phyloP scores from a whole-genome alignment of 2,797 vertebrate genomes.

The Lagorchestes hirsutus region DNA sequence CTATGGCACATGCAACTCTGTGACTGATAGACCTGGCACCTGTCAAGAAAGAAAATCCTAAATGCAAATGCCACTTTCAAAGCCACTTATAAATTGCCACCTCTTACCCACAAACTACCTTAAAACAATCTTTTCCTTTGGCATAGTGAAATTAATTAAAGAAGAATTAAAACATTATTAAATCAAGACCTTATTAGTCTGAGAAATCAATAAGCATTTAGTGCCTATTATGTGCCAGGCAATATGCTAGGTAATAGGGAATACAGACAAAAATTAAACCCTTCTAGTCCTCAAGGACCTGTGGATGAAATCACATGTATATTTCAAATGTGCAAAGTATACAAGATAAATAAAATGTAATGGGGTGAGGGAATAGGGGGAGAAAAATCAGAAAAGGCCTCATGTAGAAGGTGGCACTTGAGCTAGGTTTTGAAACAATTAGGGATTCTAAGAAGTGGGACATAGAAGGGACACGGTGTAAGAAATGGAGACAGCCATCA shows the following conservation, averaged over 20 bases:
- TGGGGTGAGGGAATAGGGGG: neutral
- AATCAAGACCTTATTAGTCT: neutral
- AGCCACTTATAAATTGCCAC: neutral
- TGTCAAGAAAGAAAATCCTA: neutral
- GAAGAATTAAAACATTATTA: neutral
- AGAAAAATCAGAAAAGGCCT: neutral
- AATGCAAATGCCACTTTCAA: neutral
- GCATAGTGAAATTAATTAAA: neutral
- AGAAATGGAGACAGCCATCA: neutral
- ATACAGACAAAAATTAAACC: neutral
- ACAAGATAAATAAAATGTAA: neutral
- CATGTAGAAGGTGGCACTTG: neutral
- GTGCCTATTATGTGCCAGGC: neutral
- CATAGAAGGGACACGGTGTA: neutral
- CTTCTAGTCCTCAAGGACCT: neutral
- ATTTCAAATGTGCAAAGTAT: neutral
- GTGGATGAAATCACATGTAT: neutral
- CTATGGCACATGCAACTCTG: neutral
- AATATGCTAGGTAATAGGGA: neutral
- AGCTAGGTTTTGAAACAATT: neutral
- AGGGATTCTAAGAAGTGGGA: neutral
- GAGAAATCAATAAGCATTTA: neutral
- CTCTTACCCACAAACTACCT: neutral
- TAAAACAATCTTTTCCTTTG: neutral
- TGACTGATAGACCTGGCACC: neutral